Conservation (phyloP, 2,888 invertebrate genomes). For the Apodemia zela region DNA sequence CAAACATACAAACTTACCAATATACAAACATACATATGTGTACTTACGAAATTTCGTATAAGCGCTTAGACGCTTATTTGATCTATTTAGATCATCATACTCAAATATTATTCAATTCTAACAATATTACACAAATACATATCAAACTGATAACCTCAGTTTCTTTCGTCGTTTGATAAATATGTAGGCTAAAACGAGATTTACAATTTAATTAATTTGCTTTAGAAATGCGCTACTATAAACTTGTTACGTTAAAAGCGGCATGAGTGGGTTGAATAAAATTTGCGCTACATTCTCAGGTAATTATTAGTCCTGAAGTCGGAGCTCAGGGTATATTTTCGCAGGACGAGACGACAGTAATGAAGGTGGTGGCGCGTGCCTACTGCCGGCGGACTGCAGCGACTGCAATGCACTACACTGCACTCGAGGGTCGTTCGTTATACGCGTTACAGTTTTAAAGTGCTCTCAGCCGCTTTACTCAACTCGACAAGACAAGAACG, state of each 20-base stretch:
- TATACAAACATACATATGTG: too few species aligned
- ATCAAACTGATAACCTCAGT: too few species aligned
- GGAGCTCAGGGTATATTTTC: slow-evolving; percentile 15
- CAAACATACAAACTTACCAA: too few species aligned
- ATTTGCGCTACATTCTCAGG: slow-evolving; percentile 19
- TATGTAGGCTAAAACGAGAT: background rate
- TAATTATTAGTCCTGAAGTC: slow-evolving; percentile 22
- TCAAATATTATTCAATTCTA: too few species aligned
- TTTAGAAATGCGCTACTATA: slow-evolving; percentile 12
- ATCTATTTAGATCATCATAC: too few species aligned
- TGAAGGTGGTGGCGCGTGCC: slow-evolving; percentile 56
- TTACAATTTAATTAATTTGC: slow-evolving; percentile 15
- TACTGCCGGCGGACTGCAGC: slow-evolving; percentile 44
- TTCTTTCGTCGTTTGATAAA: too few species aligned
- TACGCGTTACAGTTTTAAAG: slow-evolving; percentile 66
- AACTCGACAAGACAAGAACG: slow-evolving; percentile 65
- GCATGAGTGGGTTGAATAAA: slow-evolving; percentile 11
- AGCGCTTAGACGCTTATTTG: too few species aligned
- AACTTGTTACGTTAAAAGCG: slow-evolving; percentile 13
- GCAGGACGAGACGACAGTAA: slow-evolving; percentile 20
- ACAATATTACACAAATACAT: too few species aligned
- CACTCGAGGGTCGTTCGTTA: slow-evolving; percentile 69
- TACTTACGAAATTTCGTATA: too few species aligned
- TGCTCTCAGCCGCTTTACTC: slow-evolving; percentile 62
- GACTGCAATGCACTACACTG: slow-evolving; percentile 43